These are phyloP conservation scores for Myopa testacea DNA, from an alignment of 2,888 invertebrate genomes.

Conservation along the genomic window DNA sequence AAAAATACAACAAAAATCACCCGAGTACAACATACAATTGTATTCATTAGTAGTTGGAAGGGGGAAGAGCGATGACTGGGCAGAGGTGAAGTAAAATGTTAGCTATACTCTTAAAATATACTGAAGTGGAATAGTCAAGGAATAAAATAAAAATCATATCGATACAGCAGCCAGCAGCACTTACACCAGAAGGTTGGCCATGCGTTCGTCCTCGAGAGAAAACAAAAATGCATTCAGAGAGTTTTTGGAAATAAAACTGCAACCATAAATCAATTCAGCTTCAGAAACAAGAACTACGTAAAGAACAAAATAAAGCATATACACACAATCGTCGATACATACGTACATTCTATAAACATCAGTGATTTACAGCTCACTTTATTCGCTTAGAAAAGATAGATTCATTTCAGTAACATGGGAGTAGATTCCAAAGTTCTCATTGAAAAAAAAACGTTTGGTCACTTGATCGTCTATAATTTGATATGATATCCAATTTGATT, in stretches of 20 bases:
- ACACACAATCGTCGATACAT: neutral
- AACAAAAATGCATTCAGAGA: neutral
- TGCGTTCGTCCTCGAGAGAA: neutral
- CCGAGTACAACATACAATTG: neutral
- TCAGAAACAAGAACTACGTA: neutral
- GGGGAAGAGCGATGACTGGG: neutral
- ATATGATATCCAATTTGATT: too few species aligned
- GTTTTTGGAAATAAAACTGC: neutral
- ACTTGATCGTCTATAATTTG: too few species aligned
- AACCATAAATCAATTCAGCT: neutral
- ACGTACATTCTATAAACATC: neutral
- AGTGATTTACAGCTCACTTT: neutral
- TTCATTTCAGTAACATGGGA: neutral
- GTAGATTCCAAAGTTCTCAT: neutral
- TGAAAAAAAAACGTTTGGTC: neutral
- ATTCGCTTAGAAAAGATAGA: too few species aligned
- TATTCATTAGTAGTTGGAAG: neutral
- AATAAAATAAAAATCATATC: neutral
- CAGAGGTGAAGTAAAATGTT: neutral
- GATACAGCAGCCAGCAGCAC: neutral
- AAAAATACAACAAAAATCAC: neutral
- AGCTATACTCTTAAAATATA: neutral
- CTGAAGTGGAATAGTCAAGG: neutral
- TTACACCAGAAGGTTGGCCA: neutral
- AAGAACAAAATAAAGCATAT: neutral